Evolutionary conservation across 2,797 vertebrate species (phyloP).

Genomic region (Sphaeramia orbicularis): DNA sequence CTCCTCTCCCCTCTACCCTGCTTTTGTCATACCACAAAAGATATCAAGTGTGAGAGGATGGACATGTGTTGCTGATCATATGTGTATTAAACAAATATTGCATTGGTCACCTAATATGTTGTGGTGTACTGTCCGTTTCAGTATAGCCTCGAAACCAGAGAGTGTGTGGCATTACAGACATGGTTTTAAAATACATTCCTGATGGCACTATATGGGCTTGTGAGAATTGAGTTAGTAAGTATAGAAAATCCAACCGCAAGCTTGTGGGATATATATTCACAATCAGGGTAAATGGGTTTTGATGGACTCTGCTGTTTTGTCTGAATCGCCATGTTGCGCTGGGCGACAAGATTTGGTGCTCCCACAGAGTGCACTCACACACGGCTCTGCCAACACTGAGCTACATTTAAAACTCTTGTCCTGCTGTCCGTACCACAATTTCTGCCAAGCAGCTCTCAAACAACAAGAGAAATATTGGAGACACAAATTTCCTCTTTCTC

Average conservation of each 20-base stretch:
- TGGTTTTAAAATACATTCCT: conserved; percentile 67
- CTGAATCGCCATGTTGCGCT: conserved; percentile 72
- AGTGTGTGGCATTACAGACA: conserved; percentile 62
- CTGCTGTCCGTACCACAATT: conserved; percentile 76
- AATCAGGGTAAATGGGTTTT: conserved; percentile 63
- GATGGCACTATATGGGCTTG: conserved; percentile 44
- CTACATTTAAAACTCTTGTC: conserved; percentile 81
- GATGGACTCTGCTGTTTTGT: conserved; percentile 64
- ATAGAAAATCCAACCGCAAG: conserved; percentile 29
- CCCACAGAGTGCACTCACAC: conserved; percentile 80
- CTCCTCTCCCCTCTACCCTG: conserved; percentile 52
- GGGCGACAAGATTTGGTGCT: conserved; percentile 76
- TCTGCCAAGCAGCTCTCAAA: conserved; percentile 77
- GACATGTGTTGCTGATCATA: conserved; percentile 85
- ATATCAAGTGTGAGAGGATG: conserved; percentile 79
- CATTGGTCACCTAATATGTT: conserved; percentile 79
- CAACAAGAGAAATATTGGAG: conserved; percentile 41
- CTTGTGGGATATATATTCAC: conserved; percentile 40
- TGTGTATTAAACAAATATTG: conserved; percentile 76
- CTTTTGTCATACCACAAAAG: conserved; percentile 78
- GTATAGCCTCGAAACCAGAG: conserved; percentile 46
- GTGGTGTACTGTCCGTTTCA: conserved; percentile 66
- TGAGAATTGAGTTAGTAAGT: conserved; percentile 26
- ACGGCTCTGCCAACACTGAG: conserved; percentile 76
- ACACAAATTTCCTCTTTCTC: conserved; percentile 9